Evolutionary conservation across 2,888 invertebrate species (phyloP).

Genomic region (Quadroppia sp.): DNA sequence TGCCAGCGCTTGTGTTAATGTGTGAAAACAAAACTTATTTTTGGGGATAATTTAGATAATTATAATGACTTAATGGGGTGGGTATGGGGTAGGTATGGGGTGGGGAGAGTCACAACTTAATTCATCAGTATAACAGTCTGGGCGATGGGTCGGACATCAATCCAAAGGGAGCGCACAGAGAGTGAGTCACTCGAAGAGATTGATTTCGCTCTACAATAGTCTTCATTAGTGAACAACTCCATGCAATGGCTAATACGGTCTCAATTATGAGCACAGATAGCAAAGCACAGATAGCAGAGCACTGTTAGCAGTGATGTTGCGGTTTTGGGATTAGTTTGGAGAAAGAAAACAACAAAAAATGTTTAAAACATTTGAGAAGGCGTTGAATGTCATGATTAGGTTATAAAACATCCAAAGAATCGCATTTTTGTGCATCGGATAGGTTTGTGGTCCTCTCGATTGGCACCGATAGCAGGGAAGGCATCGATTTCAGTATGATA

Average conservation of each 20-base stretch:
- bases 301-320: not conserved
- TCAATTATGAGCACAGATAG: not conserved
- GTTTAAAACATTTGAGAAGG: not conserved
- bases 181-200: conserved; percentile 21
- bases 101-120: conserved; percentile 8
- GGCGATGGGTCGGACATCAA: not conserved
- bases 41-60: conserved; percentile 7
- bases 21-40: conserved; percentile 19
- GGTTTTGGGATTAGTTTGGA: not conserved
- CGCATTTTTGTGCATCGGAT: not conserved
- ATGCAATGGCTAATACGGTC: not conserved
- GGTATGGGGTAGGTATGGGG: not conserved
- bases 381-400: conserved; percentile 9
- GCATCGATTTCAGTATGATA: conserved; percentile 7
- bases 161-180: not conserved
- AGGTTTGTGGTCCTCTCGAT: not conserved
- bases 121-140: conserved; percentile 12
- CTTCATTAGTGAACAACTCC: not conserved
- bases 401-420: not conserved
- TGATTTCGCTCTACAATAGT: conserved; percentile 7
- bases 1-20: not conserved
- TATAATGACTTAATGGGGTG: conserved; percentile 2
- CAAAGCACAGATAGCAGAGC: not conserved
- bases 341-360: not conserved
- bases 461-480: not conserved